Evolutionary conservation across 37 sponge, comb jelly and placozoan genomes (phyloP).

Genomic region (Chondrilla cf. caribensis): DNA sequence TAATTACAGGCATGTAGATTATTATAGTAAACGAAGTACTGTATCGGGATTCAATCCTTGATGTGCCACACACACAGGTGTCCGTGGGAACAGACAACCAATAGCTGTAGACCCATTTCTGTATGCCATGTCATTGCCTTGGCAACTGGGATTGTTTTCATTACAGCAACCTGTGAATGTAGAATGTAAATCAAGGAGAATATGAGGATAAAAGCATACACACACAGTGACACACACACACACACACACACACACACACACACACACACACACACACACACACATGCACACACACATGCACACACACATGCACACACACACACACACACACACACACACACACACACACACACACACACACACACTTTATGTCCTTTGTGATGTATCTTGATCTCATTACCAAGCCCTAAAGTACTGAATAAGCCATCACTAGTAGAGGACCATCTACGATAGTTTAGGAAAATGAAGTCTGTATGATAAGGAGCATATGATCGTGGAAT

Average conservation of each 20-base stretch:
- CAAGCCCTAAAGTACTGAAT: constrained; percentile 49
- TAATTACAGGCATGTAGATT: too few species aligned
- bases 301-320: constrained; percentile 18
- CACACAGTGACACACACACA: neutral
- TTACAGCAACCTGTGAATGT: neutral
- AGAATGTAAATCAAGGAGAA: neutral
- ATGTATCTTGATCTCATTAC: constrained; percentile 45
- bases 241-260: constrained; percentile 10
- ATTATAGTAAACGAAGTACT: too few species aligned
- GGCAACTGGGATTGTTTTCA: constrained; percentile 4
- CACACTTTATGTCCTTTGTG: constrained; percentile 12
- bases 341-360: constrained; percentile 5
- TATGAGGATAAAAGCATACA: neutral
- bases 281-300: neutral
- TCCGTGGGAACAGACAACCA: constrained; percentile 22
- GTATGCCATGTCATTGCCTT: constrained; percentile 40
- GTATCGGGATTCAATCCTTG: constrained; percentile 10
- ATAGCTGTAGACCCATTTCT: constrained; percentile 26
- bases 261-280: constrained; percentile 1
- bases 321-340: constrained; percentile 17
- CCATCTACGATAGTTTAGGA: constrained; percentile 28
- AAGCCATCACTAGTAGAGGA: constrained; percentile 31
- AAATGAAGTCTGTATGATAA: too few species aligned
- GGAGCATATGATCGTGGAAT: too few species aligned
- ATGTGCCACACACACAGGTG: constrained; percentile 32